These are phyloP conservation scores for Scolopax rusticola DNA, from an alignment of 2,797 vertebrate species.

Conservation along the genomic window DNA sequence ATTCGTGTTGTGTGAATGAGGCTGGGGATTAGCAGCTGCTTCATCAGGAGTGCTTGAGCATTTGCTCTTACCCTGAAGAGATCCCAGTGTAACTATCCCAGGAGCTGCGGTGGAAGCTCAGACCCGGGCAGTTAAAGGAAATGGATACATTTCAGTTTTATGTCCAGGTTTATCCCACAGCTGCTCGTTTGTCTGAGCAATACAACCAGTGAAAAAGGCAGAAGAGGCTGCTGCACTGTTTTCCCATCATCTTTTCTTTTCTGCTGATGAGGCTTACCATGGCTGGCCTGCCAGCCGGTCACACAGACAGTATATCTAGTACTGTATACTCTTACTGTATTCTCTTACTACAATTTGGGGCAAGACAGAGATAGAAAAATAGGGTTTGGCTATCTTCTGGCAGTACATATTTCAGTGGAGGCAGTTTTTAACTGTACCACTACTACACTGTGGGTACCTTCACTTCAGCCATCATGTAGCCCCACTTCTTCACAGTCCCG, in stretches of 20 bases:
- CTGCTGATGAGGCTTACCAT: not conserved
- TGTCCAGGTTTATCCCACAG: not conserved
- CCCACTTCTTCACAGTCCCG: conserved; percentile 34
- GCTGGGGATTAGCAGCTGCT: not conserved
- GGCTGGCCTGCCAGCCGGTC: not conserved
- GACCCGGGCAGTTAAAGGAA: not conserved
- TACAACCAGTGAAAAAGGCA: not conserved
- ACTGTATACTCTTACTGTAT: not conserved
- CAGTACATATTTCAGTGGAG: not conserved
- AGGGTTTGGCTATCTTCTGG: not conserved
- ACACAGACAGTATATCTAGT: not conserved
- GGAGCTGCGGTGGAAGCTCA: fast-evolving
- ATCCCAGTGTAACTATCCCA: not conserved
- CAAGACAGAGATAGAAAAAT: not conserved
- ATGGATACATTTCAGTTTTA: not conserved
- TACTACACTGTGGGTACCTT: not conserved
- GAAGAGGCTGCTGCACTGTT: not conserved
- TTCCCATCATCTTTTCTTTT: not conserved
- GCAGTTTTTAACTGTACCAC: not conserved
- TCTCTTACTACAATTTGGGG: not conserved
- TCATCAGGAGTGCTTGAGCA: not conserved
- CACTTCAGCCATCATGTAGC: not conserved
- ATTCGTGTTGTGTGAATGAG: not conserved
- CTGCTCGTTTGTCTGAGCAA: not conserved
- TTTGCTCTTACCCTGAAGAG: not conserved